Evolutionary conservation across 1,140 invertebrate genomes (phyloP), one percentile per base, ranked within the genome.

Genomic region (Dendroctonus ponderosae): DNA sequence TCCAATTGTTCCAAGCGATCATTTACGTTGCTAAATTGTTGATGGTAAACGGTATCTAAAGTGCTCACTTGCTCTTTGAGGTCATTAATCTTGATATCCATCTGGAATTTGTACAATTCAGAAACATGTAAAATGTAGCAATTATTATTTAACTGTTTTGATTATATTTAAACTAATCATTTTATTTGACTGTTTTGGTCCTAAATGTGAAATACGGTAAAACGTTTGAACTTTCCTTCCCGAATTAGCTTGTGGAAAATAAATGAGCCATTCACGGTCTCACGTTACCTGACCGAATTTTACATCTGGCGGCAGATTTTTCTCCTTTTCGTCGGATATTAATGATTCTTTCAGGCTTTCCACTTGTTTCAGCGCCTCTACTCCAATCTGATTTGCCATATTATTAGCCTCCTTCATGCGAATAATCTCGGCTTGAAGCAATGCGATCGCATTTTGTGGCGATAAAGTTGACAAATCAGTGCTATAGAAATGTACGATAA

Each of bases 21-120:
- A 9, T 80, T 66, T 0, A 80, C n/a, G 59, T 73, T 77, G 52
- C 57, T 60, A 8, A 71, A 54, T 14, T 68, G 70, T 15, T 67
- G 62, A 53, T 66, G 12, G 12, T 76, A 74, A 9, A 71, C 67
- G 2, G 15, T 39, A 53, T 80, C 75, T 14, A 78, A 51, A 5
- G 66, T 65, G n/a, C 66, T 58, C n/a, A 78, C 49, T 67, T 77
- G 70, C 37, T 76, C 72, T 38, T 60, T 62, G 12, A 64, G 67
- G 7, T 74, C 71, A 26, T 59, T 68, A 12, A 71, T 49, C 46
- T 58, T 64, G 9, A 71, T 14, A 26, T 71, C 70, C n/a, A 62
- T 61, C 65, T 67, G 54, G 50, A 46, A 51, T 12, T 58, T 42
- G 49, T 57, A 37, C 11, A 0, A 49, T 39, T 60, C 50, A 49